Base-by-base conservation (phyloP, 1,140 invertebrate genomes). In the Cydia fagiglandana region DNA sequence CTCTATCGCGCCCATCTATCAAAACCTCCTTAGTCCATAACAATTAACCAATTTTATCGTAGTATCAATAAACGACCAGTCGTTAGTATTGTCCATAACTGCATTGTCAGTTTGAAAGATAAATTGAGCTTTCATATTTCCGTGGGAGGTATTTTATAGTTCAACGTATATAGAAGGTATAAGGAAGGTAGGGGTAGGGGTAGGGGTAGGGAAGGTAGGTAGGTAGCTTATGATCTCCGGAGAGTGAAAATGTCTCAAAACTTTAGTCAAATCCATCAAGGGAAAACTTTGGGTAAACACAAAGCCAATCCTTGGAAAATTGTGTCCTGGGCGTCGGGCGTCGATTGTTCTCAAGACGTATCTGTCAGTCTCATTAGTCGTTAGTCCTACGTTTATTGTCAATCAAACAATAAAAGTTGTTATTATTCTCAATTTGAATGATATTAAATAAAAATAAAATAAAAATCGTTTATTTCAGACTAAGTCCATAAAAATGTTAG, bases 41-140 rank as follows among this genome's bases (percentile, higher is more conserved):
- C 56, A 24, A 61, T 61, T 61, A 61, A 61, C 20, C 56, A 61
- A 61, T 61, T 61, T 61, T 24, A 61, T 61, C 20, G 56, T n/a
- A 2, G 20, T 61, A n/a, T 20, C 56, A 10, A 24, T 61, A 61
- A 61, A 61, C 6, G 56, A 17, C 56, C 56, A 61, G 7, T 61
- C 56, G 20, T 61, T 61, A 20, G n/a, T 20, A 24, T 61, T 61
- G 56, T 24, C 56, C 17, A 61, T 24, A 24, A 61, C 56, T 61
- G 56, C 56, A 24, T 61, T 61, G 56, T 61, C 20, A 17, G 20
- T 61, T 61, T 24, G 7, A 61, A 61, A 24, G 56, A 61, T 61
- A 24, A n/a, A 56, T 61, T 61, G 53, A 17, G 56, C 56, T 61
- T 10, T 12, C 56, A 12, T 20, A 20, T 61, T 61, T 24, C 56